phyloP scores from a whole-genome alignment of 23 tunicate species.

The Phallusia fumigata region DNA sequence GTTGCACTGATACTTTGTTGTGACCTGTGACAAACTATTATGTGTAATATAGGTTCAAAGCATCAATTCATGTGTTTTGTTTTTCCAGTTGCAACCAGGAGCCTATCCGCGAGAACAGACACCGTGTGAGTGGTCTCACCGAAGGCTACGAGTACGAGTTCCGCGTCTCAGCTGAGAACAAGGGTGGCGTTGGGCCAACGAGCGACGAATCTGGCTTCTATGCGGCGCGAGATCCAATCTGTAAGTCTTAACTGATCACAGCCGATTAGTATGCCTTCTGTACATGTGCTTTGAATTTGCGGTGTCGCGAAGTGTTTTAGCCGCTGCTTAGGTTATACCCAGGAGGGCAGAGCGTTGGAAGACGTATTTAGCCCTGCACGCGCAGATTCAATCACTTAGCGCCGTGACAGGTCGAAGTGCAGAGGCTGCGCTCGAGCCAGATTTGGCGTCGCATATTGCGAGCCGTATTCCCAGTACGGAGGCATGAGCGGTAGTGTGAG shows the following conservation, averaged over 20 bases:
- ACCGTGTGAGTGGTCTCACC: constrained; percentile 66
- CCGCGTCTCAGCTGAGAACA: constrained; percentile 85
- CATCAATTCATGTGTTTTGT: background rate
- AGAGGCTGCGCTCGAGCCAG: no score
- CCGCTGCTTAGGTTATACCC: background rate
- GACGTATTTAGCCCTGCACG: constrained; percentile 1
- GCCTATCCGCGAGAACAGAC: constrained; percentile 69
- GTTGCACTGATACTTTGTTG: no score
- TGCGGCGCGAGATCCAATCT: constrained; percentile 55
- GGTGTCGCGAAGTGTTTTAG: background rate
- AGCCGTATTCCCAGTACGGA: background rate
- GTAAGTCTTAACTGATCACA: constrained; percentile 35
- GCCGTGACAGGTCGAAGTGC: background rate
- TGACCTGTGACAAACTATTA: background rate
- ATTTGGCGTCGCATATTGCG: background rate
- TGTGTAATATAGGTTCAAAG: background rate
- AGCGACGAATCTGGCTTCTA: constrained; percentile 54
- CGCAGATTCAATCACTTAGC: constrained; percentile 11
- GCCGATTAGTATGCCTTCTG: background rate
- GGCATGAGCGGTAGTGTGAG: background rate
- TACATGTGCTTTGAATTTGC: background rate
- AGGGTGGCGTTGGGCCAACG: constrained; percentile 71
- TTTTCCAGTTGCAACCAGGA: constrained; percentile 71
- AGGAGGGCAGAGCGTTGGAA: background rate
- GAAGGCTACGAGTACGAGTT: constrained; percentile 81